These are phyloP conservation scores for Craseonycteris thonglongyai DNA, from an alignment of 2,113 vertebrate genomes.

Conservation along the genomic window DNA sequence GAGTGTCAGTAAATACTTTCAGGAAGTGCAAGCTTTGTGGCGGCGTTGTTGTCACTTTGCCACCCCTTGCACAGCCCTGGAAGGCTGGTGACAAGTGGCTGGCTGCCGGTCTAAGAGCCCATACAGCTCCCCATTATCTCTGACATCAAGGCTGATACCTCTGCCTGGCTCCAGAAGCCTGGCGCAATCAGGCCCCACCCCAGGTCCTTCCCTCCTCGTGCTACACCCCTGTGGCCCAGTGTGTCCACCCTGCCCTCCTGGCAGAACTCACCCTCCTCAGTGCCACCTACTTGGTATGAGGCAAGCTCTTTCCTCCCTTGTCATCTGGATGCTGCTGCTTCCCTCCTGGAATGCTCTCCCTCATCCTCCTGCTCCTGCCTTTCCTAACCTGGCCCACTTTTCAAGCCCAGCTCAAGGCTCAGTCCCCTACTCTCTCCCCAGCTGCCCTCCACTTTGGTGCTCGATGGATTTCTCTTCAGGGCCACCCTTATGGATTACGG, in stretches of 20 bases:
- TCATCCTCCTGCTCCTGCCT: background rate
- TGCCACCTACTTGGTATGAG: background rate
- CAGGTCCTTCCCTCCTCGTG: background rate
- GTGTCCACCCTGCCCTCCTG: background rate
- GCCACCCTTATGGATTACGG: background rate
- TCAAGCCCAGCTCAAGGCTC: background rate
- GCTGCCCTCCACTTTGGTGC: background rate
- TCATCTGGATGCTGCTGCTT: background rate
- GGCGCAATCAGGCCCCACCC: background rate
- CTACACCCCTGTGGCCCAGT: background rate
- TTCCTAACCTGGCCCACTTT: background rate
- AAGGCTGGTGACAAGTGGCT: background rate
- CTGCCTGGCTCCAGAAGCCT: background rate
- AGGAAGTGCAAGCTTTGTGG: background rate
- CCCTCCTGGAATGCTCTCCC: background rate
- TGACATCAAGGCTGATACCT: conserved; percentile 19
- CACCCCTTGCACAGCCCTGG: background rate
- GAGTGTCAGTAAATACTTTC: background rate
- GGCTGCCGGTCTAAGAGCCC: background rate
- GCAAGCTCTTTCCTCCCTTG: background rate
- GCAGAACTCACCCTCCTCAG: background rate
- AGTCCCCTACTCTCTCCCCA: background rate
- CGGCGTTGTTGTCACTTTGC: background rate
- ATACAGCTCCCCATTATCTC: background rate
- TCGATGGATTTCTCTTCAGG: background rate